phyloP scores from a whole-genome alignment of 2,888 invertebrate genomes.

The Oeneis ivallda region DNA sequence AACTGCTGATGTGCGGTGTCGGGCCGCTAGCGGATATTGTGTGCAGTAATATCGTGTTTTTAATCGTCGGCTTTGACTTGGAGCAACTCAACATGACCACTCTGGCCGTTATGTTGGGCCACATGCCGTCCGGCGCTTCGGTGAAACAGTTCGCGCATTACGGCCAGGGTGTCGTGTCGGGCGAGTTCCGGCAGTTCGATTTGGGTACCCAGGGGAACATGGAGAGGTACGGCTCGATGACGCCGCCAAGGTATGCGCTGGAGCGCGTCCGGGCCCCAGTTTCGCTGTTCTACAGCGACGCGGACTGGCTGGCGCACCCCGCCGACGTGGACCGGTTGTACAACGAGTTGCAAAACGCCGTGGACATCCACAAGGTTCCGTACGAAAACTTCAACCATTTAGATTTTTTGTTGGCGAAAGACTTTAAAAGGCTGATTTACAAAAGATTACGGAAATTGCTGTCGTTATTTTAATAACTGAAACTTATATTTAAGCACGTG shows the following conservation, averaged over 20 bases:
- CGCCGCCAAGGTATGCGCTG: constrained; percentile 59
- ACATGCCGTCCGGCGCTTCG: constrained; percentile 80
- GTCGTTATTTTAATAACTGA: constrained; percentile 37
- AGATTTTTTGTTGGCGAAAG: constrained; percentile 64
- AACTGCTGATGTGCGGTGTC: constrained; percentile 66
- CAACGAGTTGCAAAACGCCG: constrained; percentile 73
- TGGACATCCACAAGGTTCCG: constrained; percentile 80
- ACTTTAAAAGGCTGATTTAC: constrained; percentile 55
- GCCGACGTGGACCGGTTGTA: constrained; percentile 80
- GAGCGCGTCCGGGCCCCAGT: constrained; percentile 57
- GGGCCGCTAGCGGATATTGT: constrained; percentile 69
- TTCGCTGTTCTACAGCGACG: constrained; percentile 64
- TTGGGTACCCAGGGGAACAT: constrained; percentile 56
- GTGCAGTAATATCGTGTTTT: constrained; percentile 83
- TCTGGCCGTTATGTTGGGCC: constrained; percentile 77
- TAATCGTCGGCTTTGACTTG: constrained; percentile 81
- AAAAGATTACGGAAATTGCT: constrained; percentile 47
- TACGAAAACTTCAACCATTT: constrained; percentile 70
- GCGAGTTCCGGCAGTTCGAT: constrained; percentile 59
- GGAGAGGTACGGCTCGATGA: constrained; percentile 50
- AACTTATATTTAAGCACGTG: too few species aligned
- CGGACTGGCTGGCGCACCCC: constrained; percentile 84
- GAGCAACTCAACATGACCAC: constrained; percentile 81
- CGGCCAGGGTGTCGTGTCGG: constrained; percentile 68
- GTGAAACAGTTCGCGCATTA: constrained; percentile 78